phyloP scores from a whole-genome alignment of 2,888 invertebrate species.

The Scaptomyza tumidula region DNA sequence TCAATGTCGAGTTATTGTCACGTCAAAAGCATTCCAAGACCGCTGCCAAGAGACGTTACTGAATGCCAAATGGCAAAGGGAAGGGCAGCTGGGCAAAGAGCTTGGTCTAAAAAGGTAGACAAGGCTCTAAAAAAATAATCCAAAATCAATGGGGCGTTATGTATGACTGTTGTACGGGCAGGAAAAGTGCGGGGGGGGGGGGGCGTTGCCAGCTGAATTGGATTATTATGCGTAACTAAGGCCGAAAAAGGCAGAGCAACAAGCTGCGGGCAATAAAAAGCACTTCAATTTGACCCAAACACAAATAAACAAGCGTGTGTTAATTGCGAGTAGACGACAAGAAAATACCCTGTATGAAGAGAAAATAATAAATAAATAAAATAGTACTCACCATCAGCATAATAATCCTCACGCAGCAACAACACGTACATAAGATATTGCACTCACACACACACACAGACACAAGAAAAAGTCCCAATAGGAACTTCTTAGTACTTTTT shows the following conservation, averaged over 20 bases:
- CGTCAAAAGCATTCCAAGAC: slow-evolving; percentile 48
- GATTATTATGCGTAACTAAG: slow-evolving; percentile 77
- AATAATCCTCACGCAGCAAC: not conserved
- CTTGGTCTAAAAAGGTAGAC: slow-evolving; percentile 68
- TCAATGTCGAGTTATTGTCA: slow-evolving; percentile 57
- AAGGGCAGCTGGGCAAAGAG: slow-evolving; percentile 31
- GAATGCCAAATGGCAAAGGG: slow-evolving; percentile 19
- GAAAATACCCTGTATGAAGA: not conserved
- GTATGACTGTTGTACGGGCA: slow-evolving; percentile 49
- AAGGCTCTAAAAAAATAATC: slow-evolving; percentile 78
- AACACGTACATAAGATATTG: not conserved
- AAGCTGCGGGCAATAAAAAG: slow-evolving; percentile 78
- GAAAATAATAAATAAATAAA: not conserved
- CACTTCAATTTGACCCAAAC: slow-evolving; percentile 76
- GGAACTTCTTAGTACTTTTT: not conserved
- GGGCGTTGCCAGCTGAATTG: slow-evolving; percentile 46
- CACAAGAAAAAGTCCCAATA: not conserved
- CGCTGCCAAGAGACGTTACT: slow-evolving; percentile 32
- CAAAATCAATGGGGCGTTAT: slow-evolving; percentile 80
- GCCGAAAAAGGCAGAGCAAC: slow-evolving; percentile 67
- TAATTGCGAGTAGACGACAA: not conserved
- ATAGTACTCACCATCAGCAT: not conserved
- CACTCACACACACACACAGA: not conserved
- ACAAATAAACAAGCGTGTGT: not conserved
- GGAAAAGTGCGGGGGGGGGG: not conserved